phyloP scores from a whole-genome alignment of 92 coral and sea anemone genomes.

The Muricea muricata region DNA sequence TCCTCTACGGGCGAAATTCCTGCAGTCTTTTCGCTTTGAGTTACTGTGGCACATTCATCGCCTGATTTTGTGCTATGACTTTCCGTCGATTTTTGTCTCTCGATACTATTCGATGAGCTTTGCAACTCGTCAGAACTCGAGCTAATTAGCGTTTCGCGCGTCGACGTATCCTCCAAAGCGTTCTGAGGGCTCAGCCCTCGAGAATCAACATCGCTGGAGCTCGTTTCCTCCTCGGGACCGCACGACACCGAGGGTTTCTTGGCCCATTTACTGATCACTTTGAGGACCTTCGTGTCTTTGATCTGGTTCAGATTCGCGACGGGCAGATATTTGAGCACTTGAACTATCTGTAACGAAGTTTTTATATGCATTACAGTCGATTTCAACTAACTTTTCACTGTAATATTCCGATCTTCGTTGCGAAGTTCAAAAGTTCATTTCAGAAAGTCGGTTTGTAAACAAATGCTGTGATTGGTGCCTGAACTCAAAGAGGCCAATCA shows the following conservation, averaged over 20 bases:
- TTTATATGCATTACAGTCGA: no score
- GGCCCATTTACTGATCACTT: conserved; percentile 92
- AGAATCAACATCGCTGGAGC: conserved; percentile 36
- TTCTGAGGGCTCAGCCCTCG: conserved; percentile 44
- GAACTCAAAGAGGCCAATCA: no score
- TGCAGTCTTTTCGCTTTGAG: background rate
- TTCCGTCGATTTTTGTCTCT: background rate
- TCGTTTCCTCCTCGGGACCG: conserved; percentile 61
- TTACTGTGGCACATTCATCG: background rate
- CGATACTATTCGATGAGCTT: background rate
- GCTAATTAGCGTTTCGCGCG: background rate
- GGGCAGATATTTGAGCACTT: conserved; percentile 82
- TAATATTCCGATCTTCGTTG: no score
- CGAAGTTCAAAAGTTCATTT: no score
- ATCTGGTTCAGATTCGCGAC: conserved; percentile 89
- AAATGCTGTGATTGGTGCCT: no score
- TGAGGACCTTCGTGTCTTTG: conserved; percentile 87
- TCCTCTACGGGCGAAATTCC: background rate
- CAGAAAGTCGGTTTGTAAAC: no score
- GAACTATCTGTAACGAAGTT: conserved; percentile 64
- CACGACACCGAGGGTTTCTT: conserved; percentile 54
- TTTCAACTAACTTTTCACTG: no score
- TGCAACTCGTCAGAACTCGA: conserved; percentile 6
- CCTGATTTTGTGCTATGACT: background rate
- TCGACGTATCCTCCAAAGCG: background rate